Base-by-base conservation (phyloP, 2,888 invertebrate genomes). In the Malthinus seriepunctatus region DNA sequence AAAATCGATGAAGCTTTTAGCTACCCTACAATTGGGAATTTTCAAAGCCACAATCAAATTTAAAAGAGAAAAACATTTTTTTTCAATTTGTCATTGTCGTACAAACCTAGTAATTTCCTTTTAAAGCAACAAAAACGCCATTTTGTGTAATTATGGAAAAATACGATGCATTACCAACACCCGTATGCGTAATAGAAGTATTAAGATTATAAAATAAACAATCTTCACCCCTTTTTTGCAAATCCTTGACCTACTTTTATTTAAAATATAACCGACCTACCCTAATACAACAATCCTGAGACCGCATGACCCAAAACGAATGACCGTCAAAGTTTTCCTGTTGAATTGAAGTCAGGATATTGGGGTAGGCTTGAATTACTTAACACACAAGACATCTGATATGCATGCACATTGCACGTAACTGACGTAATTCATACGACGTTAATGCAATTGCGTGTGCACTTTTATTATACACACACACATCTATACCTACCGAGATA, bases 341-440 rank as follows among this genome's bases (percentile, higher is more conserved):
- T 37, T 49, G 52, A 52, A 53, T 48, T 45, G 34, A 42, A 47
- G 49, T 47, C 59, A 59, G 54, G 60, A 60, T 55, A 51, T 60
- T 60, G 60, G 60, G 60, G 60, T 60, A 60, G 60, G 60, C 52
- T 55, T 50, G 35, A 42, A 48, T 15, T 51, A 56, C 56, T 51
- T 48, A 48, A 8, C 31, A n/a, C n/a, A n/a, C n/a, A 23, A 46
- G 60, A 51, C 52, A 56, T 52, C 51, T 44, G 53, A 49, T 51
- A 54, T 58, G 44, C 49, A 58, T 51, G 38, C 50, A 9, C 45
- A 38, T 60, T 51, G 49, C 42, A 50, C 49, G 49, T 49, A 50
- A 49, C 44, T 37, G 32, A 39, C 15, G 54, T 42, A 54, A 9
- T 51, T 54, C 59, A 35, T 54, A 46, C 59, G 59, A 54, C 54